Percentiles rank a stretch among this genome's conserved stretches.
Conservation (phyloP, 2,888 invertebrate genomes). For the Stenotaenia linearis region DNA sequence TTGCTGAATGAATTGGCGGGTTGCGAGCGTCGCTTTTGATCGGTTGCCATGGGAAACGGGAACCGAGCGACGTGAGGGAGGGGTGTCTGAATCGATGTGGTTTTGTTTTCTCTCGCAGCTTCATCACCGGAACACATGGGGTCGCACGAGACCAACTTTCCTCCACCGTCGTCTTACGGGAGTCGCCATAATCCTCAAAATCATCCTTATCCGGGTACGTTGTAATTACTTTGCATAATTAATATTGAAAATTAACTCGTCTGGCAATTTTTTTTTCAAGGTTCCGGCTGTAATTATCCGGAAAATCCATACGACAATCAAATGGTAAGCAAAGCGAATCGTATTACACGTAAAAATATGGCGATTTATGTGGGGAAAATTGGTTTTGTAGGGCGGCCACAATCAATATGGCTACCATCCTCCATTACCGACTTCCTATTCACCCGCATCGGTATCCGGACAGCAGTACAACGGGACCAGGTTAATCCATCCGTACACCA, state of each 20-base stretch:
- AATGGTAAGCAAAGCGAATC: too few species aligned
- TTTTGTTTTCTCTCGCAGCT: conserved; percentile 27
- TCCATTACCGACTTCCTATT: conserved; percentile 30
- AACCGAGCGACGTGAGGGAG: too few species aligned
- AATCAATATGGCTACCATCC: conserved; percentile 32
- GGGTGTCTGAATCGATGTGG: background rate
- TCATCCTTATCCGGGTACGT: conserved; percentile 27
- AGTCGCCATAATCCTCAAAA: conserved; percentile 22
- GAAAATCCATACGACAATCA: conserved; percentile 33
- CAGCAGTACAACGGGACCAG: conserved; percentile 26
- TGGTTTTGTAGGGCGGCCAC: conserved; percentile 27
- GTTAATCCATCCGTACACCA: conserved; percentile 31
- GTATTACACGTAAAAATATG: too few species aligned
- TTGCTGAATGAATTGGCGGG: background rate
- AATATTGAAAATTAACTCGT: background rate
- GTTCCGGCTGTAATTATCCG: conserved; percentile 30
- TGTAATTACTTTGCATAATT: background rate
- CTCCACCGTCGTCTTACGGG: conserved; percentile 28
- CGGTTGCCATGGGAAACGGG: background rate
- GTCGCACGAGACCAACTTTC: conserved; percentile 30
- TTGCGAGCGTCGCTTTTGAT: background rate
- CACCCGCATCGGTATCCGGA: background rate
- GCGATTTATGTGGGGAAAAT: too few species aligned
- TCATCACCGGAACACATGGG: conserved; percentile 32
- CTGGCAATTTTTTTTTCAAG: background rate